Evolutionary conservation across 2,888 invertebrate species (phyloP).

Genomic region (Cantharis nigra): DNA sequence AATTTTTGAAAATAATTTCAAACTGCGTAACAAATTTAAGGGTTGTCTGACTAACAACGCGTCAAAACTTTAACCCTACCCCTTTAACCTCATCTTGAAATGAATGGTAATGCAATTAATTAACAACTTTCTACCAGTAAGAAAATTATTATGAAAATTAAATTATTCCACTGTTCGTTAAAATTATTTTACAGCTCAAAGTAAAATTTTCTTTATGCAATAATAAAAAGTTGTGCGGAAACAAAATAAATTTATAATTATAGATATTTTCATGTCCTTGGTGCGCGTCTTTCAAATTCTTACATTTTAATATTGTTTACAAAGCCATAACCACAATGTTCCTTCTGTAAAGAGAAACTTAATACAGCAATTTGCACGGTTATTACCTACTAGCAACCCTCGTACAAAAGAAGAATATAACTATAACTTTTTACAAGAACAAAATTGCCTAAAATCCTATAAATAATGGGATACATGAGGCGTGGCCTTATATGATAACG

Average conservation of each 20-base stretch:
- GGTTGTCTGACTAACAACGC: neutral
- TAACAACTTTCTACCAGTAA: neutral
- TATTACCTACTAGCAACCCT: slow-evolving; percentile 1
- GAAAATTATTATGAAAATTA: slow-evolving; percentile 5
- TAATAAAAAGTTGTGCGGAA: neutral
- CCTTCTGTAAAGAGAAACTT: slow-evolving; percentile 1
- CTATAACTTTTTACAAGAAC: slow-evolving; percentile 10
- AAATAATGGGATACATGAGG: slow-evolving; percentile 27
- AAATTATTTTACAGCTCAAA: neutral
- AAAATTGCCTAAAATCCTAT: slow-evolving; percentile 19
- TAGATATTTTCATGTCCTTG: neutral
- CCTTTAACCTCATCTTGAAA: neutral
- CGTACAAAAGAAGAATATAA: slow-evolving; percentile 4
- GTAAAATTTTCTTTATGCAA: neutral
- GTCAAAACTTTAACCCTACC: neutral
- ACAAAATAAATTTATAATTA: neutral
- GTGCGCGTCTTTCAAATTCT: neutral
- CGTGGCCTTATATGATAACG: slow-evolving; percentile 31
- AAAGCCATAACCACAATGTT: neutral
- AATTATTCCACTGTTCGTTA: slow-evolving; percentile 2
- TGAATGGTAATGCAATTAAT: slow-evolving; percentile 4
- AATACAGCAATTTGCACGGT: slow-evolving; percentile 2
- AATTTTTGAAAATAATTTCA: neutral
- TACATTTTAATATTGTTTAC: slow-evolving; percentile 3
- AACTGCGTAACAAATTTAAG: neutral